A percentile compares a stretch with the other conserved stretches of the same genome.
phyloP scores from a whole-genome alignment of 2,888 invertebrate species.

The Poecilus cupreus region DNA sequence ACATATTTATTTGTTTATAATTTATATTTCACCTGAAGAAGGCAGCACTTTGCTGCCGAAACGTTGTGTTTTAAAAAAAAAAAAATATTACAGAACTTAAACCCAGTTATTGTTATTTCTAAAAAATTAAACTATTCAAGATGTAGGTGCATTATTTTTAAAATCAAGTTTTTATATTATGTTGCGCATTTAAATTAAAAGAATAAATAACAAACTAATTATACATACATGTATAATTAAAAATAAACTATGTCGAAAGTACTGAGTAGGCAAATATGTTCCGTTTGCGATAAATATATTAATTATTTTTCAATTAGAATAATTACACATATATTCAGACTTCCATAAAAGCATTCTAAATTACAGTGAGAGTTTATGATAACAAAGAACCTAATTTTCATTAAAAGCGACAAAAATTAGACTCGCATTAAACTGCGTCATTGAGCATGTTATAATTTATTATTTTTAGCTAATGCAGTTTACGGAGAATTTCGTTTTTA shows the following conservation, averaged over 20 bases:
- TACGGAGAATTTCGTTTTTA: not conserved
- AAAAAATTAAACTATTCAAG: no score
- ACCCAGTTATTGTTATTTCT: no score
- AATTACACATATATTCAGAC: not conserved
- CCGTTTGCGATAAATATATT: not conserved
- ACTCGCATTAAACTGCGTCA: not conserved
- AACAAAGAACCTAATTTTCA: not conserved
- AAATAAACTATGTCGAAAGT: not conserved
- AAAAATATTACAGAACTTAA: no score
- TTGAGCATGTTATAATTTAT: not conserved
- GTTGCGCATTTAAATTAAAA: no score
- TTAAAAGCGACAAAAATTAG: not conserved
- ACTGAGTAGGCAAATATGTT: not conserved
- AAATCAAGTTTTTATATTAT: no score
- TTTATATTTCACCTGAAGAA: no score
- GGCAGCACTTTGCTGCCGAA: no score
- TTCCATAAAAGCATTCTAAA: not conserved
- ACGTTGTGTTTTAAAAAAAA: no score
- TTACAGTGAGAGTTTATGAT: not conserved
- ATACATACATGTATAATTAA: not conserved
- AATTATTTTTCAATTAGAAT: conserved; percentile 11
- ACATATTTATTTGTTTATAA: no score
- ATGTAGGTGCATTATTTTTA: no score
- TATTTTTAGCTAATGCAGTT: not conserved
- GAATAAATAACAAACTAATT: no score